A percentile compares a stretch with the other conserved stretches of the same genome.
Conservation (phyloP, 2,888 invertebrate species). For the Eilema caniola region DNA sequence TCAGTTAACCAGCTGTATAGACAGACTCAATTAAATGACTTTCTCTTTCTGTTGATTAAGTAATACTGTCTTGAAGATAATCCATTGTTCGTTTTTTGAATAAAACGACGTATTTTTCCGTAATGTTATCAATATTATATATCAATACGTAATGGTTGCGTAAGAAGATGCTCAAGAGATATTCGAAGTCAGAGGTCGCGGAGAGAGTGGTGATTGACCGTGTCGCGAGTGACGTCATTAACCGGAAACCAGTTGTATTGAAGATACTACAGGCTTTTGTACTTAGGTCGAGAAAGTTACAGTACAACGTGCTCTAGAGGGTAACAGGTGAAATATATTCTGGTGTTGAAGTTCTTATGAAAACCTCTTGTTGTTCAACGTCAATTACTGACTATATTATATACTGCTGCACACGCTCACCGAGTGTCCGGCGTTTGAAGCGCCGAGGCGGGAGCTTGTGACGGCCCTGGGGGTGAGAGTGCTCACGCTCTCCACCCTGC, state of each 20-base stretch:
- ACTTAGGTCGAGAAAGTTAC: constrained; percentile 38
- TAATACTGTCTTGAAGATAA: constrained; percentile 30
- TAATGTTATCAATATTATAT: constrained; percentile 42
- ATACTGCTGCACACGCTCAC: too few species aligned
- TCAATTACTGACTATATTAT: too few species aligned
- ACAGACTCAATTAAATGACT: constrained; percentile 36
- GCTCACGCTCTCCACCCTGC: too few species aligned
- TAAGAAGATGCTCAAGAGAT: constrained; percentile 50
- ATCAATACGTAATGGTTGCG: constrained; percentile 53
- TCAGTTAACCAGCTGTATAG: constrained; percentile 36
- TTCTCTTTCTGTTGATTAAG: constrained; percentile 43
- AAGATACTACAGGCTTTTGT: constrained; percentile 28
- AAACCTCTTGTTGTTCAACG: too few species aligned
- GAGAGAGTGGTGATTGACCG: constrained; percentile 68
- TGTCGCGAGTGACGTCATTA: constrained; percentile 54
- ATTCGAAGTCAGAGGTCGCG: constrained; percentile 65
- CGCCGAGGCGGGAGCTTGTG: too few species aligned
- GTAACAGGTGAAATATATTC: background rate
- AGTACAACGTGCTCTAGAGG: constrained; percentile 10
- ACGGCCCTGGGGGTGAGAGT: too few species aligned
- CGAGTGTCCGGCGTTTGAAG: too few species aligned
- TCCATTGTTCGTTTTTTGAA: constrained; percentile 35
- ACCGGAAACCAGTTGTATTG: constrained; percentile 40
- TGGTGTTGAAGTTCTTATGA: background rate
- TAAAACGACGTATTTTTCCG: constrained; percentile 43